Base-by-base conservation (phyloP, 2,888 invertebrate genomes). In the Temnothorax unifasciatus region DNA sequence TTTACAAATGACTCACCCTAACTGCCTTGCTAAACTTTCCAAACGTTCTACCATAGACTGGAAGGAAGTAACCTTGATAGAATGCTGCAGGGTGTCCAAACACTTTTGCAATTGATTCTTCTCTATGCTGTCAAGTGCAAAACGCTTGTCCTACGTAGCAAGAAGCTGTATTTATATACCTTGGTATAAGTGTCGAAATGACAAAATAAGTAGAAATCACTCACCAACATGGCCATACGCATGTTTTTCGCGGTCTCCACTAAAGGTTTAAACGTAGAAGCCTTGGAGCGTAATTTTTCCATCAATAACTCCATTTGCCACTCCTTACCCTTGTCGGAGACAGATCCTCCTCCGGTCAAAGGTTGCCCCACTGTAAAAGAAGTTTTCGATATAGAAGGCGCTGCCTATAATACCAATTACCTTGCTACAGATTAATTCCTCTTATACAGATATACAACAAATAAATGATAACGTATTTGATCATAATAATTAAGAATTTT, bases 31-130 rank as follows among this genome's bases (percentile, higher is more conserved):
- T 71, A 99, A 96, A 95, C 98, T 98, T 94, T 99, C 99, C 84
- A 99, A 95, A 86, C 99, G 96, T 94, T 99, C 99, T 52, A 99
- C 97, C 95, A 99, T 97, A 64, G 98, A 98, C 94, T 98, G 98
- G 71, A 98, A 95, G 0, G 98, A 98, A 85, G 97, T 98, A 2
- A 99, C 98, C 96, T 98, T 98, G 89, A 99, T 99, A 86, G 98
- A 98, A 95, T 98, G 98, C 93, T 99, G 99, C 90, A 99, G 96
- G 84, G 98, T 98, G 94, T 99, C 99, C 87, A 99, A 95, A 94
- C 98, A 98, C 95, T 98, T 97, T 94, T 99, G 98, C 85, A 99
- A 96, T 91, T 98, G 98, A 92, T 96, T 96, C 92, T 98, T 97
- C 93, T 99, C 99, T 57, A 97, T 96, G 91, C 97, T 97, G 93